phyloP scores from a whole-genome alignment of 2,797 vertebrate genomes.

The Siniperca scherzeri region DNA sequence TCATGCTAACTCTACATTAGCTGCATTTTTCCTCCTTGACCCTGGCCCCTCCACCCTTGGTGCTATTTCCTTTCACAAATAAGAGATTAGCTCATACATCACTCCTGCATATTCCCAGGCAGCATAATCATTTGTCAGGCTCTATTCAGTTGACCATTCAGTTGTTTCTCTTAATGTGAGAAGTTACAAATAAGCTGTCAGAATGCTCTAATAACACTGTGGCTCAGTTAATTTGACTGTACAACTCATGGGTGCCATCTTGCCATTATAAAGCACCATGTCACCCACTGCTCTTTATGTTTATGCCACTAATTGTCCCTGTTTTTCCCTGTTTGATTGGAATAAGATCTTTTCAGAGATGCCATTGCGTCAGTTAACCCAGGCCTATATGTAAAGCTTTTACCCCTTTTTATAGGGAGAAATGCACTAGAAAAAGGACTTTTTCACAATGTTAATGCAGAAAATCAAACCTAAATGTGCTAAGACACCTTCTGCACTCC shows the following conservation, averaged over 20 bases:
- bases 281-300: conserved; percentile 1
- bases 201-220: conserved; percentile 11
- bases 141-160: conserved; percentile 26
- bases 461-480: not conserved
- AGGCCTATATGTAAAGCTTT: conserved; percentile 10
- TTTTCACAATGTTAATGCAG: not conserved
- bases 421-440: not conserved
- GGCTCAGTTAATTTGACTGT: not conserved
- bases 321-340: conserved; percentile 19
- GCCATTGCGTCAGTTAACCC: conserved; percentile 49
- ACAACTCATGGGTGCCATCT: conserved; percentile 10
- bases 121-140: conserved; percentile 61
- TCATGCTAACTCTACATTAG: conserved; percentile 69
- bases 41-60: conserved; percentile 53
- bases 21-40: conserved; percentile 66
- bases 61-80: conserved; percentile 78
- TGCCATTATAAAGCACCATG: conserved; percentile 10
- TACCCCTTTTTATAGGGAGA: not conserved
- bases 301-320: not conserved
- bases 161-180: conserved; percentile 28
- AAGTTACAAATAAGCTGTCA: conserved; percentile 37
- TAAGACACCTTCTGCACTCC: not conserved
- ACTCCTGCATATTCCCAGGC: conserved; percentile 64
- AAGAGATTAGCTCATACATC: conserved; percentile 74
- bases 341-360: conserved; percentile 27